phyloP scores from a whole-genome alignment of 2,888 invertebrate species.

The Ochropleura leucogaster region DNA sequence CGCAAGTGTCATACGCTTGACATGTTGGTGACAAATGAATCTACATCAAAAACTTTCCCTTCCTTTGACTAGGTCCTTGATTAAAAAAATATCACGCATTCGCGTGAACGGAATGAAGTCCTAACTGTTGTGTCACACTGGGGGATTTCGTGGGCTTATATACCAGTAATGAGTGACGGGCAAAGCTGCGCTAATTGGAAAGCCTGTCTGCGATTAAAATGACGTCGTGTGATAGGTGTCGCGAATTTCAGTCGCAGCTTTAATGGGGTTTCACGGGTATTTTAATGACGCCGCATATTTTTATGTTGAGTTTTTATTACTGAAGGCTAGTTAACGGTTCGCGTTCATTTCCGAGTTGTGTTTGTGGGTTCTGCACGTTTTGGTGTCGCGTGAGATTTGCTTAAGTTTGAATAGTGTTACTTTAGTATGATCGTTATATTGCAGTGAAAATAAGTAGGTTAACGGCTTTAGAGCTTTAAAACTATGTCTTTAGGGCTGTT shows the following conservation, averaged over 20 bases:
- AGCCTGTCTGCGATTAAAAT: conserved; percentile 68
- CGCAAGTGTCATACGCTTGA: conserved; percentile 52
- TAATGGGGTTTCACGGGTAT: conserved; percentile 60
- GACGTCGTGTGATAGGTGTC: conserved; percentile 64
- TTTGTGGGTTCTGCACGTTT: conserved; percentile 23
- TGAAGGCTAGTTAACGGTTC: conserved; percentile 49
- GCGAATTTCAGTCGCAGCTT: conserved; percentile 59
- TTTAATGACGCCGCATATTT: conserved; percentile 64
- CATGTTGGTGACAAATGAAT: conserved; percentile 61
- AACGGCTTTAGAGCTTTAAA: background rate
- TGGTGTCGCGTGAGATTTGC: conserved; percentile 31
- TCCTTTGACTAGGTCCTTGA: conserved; percentile 61
- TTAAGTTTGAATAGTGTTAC: conserved; percentile 12
- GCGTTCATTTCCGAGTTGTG: conserved; percentile 35
- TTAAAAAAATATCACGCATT: conserved; percentile 62
- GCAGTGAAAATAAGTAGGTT: background rate
- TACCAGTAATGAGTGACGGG: conserved; percentile 66
- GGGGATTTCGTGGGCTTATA: conserved; percentile 67
- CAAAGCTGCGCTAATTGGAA: conserved; percentile 69
- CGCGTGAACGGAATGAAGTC: conserved; percentile 53
- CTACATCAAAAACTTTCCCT: conserved; percentile 60
- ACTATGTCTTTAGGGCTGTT: background rate
- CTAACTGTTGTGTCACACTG: conserved; percentile 64
- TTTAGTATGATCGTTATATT: conserved; percentile 21
- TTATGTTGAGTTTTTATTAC: conserved; percentile 47